Conservation (phyloP, 2,888 invertebrate genomes). For the Tipula confusa region DNA sequence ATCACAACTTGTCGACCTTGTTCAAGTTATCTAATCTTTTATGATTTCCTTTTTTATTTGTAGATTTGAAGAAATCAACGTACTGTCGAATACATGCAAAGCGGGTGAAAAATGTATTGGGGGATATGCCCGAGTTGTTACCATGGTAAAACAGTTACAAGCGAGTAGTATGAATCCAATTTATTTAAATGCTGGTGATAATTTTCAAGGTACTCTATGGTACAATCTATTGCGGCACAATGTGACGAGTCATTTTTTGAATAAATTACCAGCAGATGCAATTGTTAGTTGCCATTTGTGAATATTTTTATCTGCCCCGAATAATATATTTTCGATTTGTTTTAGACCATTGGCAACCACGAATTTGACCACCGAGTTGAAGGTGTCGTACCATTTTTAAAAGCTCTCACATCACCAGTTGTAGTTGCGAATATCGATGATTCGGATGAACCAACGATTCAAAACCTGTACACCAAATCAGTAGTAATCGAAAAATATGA, state of each 20-base stretch:
- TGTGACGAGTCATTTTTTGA: conserved; percentile 69
- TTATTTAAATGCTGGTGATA: conserved; percentile 77
- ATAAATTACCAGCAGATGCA: conserved; percentile 68
- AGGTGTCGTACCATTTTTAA: conserved; percentile 68
- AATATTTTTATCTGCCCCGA: neutral
- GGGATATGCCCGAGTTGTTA: conserved; percentile 63
- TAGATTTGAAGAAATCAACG: conserved; percentile 61
- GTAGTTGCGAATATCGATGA: conserved; percentile 74
- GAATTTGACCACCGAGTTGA: conserved; percentile 76
- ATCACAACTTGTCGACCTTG: too few relatives aligned
- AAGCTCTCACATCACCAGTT: conserved; percentile 60
- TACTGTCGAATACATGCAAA: conserved; percentile 55
- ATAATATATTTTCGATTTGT: conserved; percentile 21
- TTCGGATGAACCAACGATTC: conserved; percentile 59
- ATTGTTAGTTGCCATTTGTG: conserved; percentile 60
- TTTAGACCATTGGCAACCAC: conserved; percentile 77
- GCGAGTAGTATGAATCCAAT: conserved; percentile 53
- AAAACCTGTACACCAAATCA: conserved; percentile 60
- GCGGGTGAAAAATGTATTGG: conserved; percentile 57
- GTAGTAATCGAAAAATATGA: conserved; percentile 59
- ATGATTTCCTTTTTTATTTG: neutral
- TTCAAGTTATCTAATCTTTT: neutral
- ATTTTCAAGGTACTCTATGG: conserved; percentile 83
- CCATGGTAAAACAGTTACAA: conserved; percentile 53
- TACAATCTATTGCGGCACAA: conserved; percentile 71